phyloP scores from a whole-genome alignment of 2,888 invertebrate species.

The Drosophila atripex region DNA sequence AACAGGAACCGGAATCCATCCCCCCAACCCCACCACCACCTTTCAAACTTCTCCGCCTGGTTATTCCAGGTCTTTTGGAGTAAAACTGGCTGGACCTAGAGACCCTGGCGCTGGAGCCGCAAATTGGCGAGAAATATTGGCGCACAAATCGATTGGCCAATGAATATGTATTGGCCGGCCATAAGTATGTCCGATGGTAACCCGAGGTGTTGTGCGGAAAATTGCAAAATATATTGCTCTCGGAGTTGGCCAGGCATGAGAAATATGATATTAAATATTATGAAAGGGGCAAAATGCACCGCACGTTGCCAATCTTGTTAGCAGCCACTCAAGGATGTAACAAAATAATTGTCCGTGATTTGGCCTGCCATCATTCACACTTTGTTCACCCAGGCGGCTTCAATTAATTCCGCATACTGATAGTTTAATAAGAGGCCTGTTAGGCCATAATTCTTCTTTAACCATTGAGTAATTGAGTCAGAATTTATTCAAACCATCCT shows the following conservation, averaged over 20 bases:
- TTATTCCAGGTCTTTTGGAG: slow-evolving; percentile 1
- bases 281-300: slow-evolving; percentile 39
- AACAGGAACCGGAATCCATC: slow-evolving; percentile 14
- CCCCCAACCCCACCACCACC: neutral
- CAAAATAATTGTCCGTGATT: slow-evolving; percentile 39
- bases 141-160: slow-evolving; percentile 77
- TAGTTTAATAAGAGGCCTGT: slow-evolving; percentile 8
- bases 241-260: slow-evolving; percentile 42
- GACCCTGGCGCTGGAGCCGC: slow-evolving; percentile 43
- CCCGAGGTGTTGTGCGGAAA: slow-evolving; percentile 71
- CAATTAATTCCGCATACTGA: slow-evolving; percentile 34
- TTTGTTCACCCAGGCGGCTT: slow-evolving; percentile 40
- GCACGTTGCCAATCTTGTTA: slow-evolving; percentile 68
- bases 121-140: slow-evolving; percentile 65
- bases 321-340: slow-evolving; percentile 45
- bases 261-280: slow-evolving; percentile 56
- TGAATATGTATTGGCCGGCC: slow-evolving; percentile 66
- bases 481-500: neutral
- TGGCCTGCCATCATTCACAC: slow-evolving; percentile 38
- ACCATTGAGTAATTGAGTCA: neutral
- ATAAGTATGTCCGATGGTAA: slow-evolving; percentile 49
- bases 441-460: slow-evolving; percentile 24
- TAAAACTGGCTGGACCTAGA: slow-evolving; percentile 38
- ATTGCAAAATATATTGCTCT: slow-evolving; percentile 66
- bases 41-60: slow-evolving; percentile 1